These are phyloP conservation scores for Caenorhabditis sp. DNA, from an alignment of 2,888 invertebrate species.

Conservation along the genomic window DNA sequence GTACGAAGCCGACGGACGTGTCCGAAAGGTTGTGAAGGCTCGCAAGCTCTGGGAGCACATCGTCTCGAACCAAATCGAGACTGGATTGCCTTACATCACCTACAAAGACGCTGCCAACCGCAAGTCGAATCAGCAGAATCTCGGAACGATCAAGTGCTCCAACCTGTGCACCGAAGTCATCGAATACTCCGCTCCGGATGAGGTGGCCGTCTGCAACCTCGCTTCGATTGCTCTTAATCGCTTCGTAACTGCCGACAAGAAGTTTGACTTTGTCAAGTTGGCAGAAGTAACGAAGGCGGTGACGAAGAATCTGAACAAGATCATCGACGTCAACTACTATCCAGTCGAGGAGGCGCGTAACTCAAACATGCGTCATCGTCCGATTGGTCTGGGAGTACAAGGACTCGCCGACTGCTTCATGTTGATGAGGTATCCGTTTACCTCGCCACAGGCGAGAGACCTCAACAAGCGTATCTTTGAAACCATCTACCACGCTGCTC, in stretches of 20 bases:
- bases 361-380: slow-evolving; percentile 88
- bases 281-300: slow-evolving; percentile 85
- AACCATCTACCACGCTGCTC: slow-evolving; percentile 95
- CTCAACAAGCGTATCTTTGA: slow-evolving; percentile 97
- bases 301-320: slow-evolving; percentile 93
- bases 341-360: slow-evolving; percentile 87
- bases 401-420: slow-evolving; percentile 97
- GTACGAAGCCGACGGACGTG: slow-evolving; percentile 78
- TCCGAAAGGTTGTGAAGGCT: slow-evolving; percentile 84
- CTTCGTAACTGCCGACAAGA: slow-evolving; percentile 87
- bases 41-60: slow-evolving; percentile 94
- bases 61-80: slow-evolving; percentile 89
- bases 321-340: slow-evolving; percentile 96
- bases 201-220: slow-evolving; percentile 93
- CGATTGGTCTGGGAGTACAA: slow-evolving; percentile 91
- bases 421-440: slow-evolving; percentile 92
- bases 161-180: slow-evolving; percentile 98
- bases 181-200: slow-evolving; percentile 85
- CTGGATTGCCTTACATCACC: slow-evolving; percentile 94
- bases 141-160: slow-evolving; percentile 97
- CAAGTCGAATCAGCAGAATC: slow-evolving; percentile 97
- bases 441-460: slow-evolving; percentile 88
- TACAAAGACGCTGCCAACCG: slow-evolving; percentile 90
- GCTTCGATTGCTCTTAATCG: slow-evolving; percentile 96
- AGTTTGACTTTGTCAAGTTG: slow-evolving; percentile 90